Percentiles rank a stretch among this genome's conserved stretches.
These are phyloP conservation scores for Hiodon alosoides DNA, from an alignment of 2,113 vertebrate species.

Conservation along the genomic window DNA sequence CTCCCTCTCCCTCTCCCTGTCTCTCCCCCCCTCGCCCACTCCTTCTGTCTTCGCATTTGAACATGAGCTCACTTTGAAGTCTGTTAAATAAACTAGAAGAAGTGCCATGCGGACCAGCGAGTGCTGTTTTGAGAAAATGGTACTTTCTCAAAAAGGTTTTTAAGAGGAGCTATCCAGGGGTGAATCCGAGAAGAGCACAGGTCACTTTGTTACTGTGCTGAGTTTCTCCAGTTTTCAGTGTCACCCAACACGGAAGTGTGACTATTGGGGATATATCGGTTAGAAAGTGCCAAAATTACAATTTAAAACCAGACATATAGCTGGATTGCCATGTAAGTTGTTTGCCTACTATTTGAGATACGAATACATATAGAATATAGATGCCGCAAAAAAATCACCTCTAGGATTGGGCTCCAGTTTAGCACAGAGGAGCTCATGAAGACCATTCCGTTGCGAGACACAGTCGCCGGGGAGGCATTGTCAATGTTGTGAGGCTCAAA, in stretches of 20 bases:
- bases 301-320: too few relatives aligned
- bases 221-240: too few relatives aligned
- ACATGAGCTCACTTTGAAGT: conserved; percentile 1
- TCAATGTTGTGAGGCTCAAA: conserved; percentile 97
- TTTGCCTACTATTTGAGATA: too few relatives aligned
- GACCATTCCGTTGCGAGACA: conserved; percentile 96
- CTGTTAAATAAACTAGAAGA: neutral
- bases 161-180: too few relatives aligned
- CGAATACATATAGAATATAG: too few relatives aligned
- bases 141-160: too few relatives aligned
- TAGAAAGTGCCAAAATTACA: too few relatives aligned
- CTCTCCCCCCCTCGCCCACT: conserved; percentile 5
- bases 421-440: conserved; percentile 97
- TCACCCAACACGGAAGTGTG: too few relatives aligned
- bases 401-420: conserved; percentile 85
- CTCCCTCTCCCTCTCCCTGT: neutral
- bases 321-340: too few relatives aligned
- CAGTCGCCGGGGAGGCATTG: conserved; percentile 92
- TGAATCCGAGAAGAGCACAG: too few relatives aligned
- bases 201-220: too few relatives aligned
- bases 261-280: too few relatives aligned
- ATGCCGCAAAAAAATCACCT: conserved; percentile 58
- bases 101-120: neutral
- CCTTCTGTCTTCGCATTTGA: neutral
- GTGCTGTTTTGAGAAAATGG: neutral